Conservation (phyloP, 1,140 invertebrate genomes). For the Daktulosphaira vitifoliae region DNA sequence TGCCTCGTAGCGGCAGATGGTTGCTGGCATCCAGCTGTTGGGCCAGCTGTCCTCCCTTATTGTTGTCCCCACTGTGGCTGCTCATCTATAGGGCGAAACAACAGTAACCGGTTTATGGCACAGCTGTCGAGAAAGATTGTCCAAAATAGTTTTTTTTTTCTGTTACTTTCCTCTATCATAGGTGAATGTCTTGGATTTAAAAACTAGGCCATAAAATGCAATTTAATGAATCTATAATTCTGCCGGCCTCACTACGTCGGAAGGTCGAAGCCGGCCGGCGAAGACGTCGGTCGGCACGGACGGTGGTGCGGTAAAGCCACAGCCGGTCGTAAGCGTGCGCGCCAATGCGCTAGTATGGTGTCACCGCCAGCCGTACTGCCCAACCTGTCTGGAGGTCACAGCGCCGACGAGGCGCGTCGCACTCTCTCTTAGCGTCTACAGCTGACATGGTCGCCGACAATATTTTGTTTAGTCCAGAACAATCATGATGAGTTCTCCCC, state of each 20-base stretch:
- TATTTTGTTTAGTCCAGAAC: conserved; percentile 35
- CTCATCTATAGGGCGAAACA: neutral
- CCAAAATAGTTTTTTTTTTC: too few relatives aligned
- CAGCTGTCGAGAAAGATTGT: conserved; percentile 19
- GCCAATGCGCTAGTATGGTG: neutral
- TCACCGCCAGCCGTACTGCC: neutral
- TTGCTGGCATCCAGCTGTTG: conserved; percentile 31
- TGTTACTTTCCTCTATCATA: neutral
- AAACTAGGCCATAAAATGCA: too few relatives aligned
- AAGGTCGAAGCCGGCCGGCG: neutral
- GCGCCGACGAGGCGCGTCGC: conserved; percentile 18
- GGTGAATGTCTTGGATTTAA: too few relatives aligned
- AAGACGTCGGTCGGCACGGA: neutral
- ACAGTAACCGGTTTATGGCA: conserved; percentile 27
- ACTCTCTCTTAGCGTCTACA: neutral
- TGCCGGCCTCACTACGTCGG: too few relatives aligned
- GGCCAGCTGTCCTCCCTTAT: conserved; percentile 32
- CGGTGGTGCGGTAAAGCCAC: neutral
- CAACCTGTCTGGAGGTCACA: conserved; percentile 22
- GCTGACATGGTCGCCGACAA: conserved; percentile 4
- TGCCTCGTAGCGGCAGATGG: conserved; percentile 12
- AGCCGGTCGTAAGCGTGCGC: conserved; percentile 3
- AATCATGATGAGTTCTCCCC: neutral
- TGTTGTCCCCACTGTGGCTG: neutral
- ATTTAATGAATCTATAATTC: too few relatives aligned